These are phyloP conservation scores for Spilogale gracilis DNA, from an alignment of 2,113 vertebrate species.

Conservation along the genomic window DNA sequence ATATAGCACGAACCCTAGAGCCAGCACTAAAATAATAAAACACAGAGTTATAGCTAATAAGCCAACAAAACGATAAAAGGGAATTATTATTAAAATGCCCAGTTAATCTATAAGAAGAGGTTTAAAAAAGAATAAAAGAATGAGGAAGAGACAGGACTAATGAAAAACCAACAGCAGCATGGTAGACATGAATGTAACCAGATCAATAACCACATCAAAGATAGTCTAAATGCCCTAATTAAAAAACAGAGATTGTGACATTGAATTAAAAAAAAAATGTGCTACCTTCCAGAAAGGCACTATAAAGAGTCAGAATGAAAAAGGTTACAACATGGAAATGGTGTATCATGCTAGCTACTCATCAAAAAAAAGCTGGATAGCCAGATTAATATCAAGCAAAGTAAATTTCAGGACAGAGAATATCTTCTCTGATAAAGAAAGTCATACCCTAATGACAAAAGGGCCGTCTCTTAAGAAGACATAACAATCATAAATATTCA, in stretches of 20 bases:
- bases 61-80: not conserved
- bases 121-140: not conserved
- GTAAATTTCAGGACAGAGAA: not conserved
- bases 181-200: not conserved
- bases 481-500: not conserved
- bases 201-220: not conserved
- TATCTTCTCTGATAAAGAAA: not conserved
- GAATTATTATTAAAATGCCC: not conserved
- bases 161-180: not conserved
- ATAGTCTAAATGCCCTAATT: not conserved
- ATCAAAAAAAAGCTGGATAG: not conserved
- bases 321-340: not conserved
- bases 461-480: not conserved
- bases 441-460: not conserved
- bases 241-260: not conserved
- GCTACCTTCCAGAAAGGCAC: not conserved
- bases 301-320: not conserved
- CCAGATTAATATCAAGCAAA: not conserved
- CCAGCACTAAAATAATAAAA: not conserved
- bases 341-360: too few species aligned
- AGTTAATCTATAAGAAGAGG: not conserved
- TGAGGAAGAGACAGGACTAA: not conserved
- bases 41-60: too few species aligned
- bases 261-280: not conserved
- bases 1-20: not conserved